phyloP scores from a whole-genome alignment of 2,113 vertebrate species.

The Lathamus discolor region DNA sequence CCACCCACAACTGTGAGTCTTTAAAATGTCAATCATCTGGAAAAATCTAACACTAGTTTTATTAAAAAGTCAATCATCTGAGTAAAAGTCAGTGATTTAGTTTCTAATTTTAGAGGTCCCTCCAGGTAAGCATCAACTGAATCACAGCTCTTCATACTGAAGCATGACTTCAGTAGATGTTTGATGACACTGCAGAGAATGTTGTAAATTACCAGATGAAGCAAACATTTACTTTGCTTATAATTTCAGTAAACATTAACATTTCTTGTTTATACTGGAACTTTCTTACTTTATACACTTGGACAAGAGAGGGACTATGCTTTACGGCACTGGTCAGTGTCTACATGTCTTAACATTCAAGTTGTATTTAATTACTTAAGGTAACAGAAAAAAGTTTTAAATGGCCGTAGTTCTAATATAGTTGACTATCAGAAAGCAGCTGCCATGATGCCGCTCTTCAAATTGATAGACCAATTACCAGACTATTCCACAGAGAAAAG shows the following conservation, averaged over 20 bases:
- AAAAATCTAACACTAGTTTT: constrained; percentile 28
- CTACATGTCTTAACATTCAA: neutral
- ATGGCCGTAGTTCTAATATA: neutral
- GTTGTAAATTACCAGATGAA: neutral
- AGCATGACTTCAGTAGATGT: neutral
- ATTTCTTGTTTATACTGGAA: neutral
- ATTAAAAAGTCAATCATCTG: constrained; percentile 6
- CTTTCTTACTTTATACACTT: neutral
- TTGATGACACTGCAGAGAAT: neutral
- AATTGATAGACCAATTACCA: neutral
- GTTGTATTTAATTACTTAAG: neutral
- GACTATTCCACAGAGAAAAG: neutral
- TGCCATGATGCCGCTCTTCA: neutral
- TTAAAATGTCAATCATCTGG: neutral
- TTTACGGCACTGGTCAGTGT: neutral
- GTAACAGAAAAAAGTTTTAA: neutral
- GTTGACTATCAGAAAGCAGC: neutral
- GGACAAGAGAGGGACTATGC: neutral
- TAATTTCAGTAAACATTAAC: neutral
- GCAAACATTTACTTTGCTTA: neutral
- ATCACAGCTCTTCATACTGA: neutral
- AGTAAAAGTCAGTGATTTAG: constrained; percentile 17
- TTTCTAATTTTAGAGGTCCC: neutral
- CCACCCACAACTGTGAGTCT: neutral
- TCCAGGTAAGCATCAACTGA: neutral